Base-by-base conservation (phyloP, 2,113 vertebrate genomes). In the Perognathus longimembris region DNA sequence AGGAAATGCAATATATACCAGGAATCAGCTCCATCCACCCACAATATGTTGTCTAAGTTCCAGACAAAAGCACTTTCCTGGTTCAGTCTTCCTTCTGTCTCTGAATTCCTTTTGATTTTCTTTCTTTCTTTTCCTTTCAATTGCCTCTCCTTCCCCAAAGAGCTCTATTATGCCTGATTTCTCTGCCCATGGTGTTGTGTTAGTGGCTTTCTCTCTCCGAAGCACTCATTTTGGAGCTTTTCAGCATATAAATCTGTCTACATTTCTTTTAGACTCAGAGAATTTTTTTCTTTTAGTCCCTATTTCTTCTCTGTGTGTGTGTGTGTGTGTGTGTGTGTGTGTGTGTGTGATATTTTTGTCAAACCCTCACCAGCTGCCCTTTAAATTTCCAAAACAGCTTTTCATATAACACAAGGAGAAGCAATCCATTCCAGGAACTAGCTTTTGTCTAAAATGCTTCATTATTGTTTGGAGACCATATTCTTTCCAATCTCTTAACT, bases 371-470 rank as follows among this genome's bases (percentile, higher is more conserved):
- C 59, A 40, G 70, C 42, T 86, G 57, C 57, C 82, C 76, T 91
- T 57, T 64, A n/a, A 87, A 87, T 93, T 54, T 77, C 82, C 70
- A 36, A n/a, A 70, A 64, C 20, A 64, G 59, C 45, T 94, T 88
- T 95, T 85, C 83, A 84, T 88, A 32, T 30, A 85, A 96, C 71
- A 81, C 32, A 57, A 42, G 89, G 50, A 90, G 79, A 87, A 81
- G 83, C 80, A 78, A 50, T n/a, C 75, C n/a, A 8, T 83, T 89
- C 93, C 81, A 95, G 92, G 90, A 93, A 91, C 14, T 11, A 8
- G 64, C 42, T 85, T 92, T 92, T 80, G 28, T 76, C 85, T 85
- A 64, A 79, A 74, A 64, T 80, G 73, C 75, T 64, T 92, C 26
- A 38, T 82, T 90, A 64, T 24, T 87, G 32, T 79, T 70, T 92